Evolutionary conservation across 2,113 vertebrate genomes (phyloP).

Genomic region (Erythrocebus patas): DNA sequence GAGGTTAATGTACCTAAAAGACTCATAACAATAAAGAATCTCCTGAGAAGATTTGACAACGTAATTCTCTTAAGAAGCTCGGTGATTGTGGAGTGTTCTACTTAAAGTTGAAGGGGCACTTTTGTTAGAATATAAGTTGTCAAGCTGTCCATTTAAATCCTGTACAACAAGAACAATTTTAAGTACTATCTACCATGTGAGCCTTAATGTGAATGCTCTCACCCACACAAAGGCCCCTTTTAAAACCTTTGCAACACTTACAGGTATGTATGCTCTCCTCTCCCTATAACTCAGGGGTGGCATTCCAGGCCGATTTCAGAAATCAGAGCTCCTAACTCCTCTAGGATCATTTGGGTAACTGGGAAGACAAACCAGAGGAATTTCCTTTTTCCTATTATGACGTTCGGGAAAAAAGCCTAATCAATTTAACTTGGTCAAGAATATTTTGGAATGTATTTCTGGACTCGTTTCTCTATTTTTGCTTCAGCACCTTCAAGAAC

Average conservation of each 20-base stretch:
- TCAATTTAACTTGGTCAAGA: not conserved
- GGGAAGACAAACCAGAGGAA: not conserved
- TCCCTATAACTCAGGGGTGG: not conserved
- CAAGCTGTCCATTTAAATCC: not conserved
- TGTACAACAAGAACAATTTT: not conserved
- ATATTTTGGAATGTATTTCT: not conserved
- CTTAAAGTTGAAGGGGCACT: not conserved
- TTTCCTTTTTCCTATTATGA: not conserved
- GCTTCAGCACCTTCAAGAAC: not conserved
- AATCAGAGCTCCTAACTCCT: not conserved
- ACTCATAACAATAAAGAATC: not conserved
- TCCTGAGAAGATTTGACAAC: not conserved
- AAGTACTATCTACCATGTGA: not conserved
- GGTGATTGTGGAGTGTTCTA: not conserved
- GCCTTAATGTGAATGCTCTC: not conserved
- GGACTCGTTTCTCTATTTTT: not conserved
- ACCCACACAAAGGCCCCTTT: not conserved
- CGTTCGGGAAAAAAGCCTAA: not conserved
- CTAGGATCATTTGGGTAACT: not conserved
- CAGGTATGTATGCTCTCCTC: rapidly evolving
- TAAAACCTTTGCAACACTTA: not conserved
- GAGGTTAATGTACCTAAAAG: not conserved
- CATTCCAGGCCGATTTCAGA: not conserved
- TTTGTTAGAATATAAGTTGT: not conserved
- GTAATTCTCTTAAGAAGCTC: not conserved